A percentile compares a stretch with the other conserved stretches of the same genome.
Evolutionary conservation across 2,113 vertebrate species (phyloP).

Genomic region (Corapipo altera): DNA sequence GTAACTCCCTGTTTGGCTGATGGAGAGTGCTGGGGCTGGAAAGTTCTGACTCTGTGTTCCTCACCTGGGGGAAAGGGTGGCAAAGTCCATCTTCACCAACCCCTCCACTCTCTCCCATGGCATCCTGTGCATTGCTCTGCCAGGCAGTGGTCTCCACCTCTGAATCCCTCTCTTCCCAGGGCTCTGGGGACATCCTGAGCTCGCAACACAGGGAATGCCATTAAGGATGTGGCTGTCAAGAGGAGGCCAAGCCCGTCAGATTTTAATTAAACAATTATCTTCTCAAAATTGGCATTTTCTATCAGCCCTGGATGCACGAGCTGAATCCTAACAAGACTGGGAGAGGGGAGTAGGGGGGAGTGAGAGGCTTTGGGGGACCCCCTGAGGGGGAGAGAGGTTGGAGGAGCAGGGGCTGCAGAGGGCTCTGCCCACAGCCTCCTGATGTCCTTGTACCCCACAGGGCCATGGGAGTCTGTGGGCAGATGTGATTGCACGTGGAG

Average conservation of each 20-base stretch:
- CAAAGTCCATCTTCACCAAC: not conserved
- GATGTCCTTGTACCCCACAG: not conserved
- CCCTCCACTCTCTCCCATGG: fast-evolving
- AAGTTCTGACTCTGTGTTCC: not conserved
- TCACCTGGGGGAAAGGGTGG: not conserved
- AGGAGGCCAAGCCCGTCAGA: conserved; percentile 1
- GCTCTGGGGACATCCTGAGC: not conserved
- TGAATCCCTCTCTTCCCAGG: not conserved
- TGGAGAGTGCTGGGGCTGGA: not conserved
- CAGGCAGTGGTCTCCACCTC: not conserved
- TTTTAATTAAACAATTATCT: conserved; percentile 68
- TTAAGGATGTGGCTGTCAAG: not conserved
- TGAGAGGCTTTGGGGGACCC: not conserved
- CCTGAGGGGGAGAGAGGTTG: not conserved
- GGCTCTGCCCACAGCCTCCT: not conserved
- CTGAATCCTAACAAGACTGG: not conserved
- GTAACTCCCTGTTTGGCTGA: not conserved
- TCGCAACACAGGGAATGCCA: fast-evolving
- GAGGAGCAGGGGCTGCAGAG: not conserved
- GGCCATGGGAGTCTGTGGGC: not conserved
- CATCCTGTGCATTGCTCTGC: fast-evolving
- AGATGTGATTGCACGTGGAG: not conserved
- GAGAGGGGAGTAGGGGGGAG: not conserved
- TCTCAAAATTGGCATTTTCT: not conserved
- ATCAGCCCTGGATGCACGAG: not conserved